phyloP scores from a whole-genome alignment of 1,140 invertebrate genomes.

The Eulimnadia texana region DNA sequence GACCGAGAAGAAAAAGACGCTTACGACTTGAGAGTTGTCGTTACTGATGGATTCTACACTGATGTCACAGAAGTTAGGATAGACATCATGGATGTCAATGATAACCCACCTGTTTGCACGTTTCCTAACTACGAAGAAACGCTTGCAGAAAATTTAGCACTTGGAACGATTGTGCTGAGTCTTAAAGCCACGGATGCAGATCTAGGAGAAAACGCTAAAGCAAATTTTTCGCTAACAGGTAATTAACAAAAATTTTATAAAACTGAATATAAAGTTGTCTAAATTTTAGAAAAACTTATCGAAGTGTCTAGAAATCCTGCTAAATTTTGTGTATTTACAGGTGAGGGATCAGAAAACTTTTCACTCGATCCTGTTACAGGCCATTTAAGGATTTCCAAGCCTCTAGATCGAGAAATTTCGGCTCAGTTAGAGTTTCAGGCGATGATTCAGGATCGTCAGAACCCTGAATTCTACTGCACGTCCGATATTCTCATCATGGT shows the following conservation, averaged over 20 bases:
- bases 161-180: slow-evolving; percentile 29
- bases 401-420: slow-evolving; percentile 60
- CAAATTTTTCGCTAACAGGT: slow-evolving; percentile 65
- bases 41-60: slow-evolving; percentile 71
- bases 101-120: slow-evolving; percentile 67
- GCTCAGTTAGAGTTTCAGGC: slow-evolving; percentile 51
- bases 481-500: slow-evolving; percentile 56
- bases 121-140: slow-evolving; percentile 46
- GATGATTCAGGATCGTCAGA: slow-evolving; percentile 67
- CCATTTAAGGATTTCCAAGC: slow-evolving; percentile 48
- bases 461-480: slow-evolving; percentile 59
- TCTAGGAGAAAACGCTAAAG: slow-evolving; percentile 51
- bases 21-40: slow-evolving; percentile 45
- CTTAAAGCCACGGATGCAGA: slow-evolving; percentile 32
- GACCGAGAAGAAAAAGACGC: slow-evolving; percentile 27
- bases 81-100: slow-evolving; percentile 71
- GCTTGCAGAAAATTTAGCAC: slow-evolving; percentile 30
- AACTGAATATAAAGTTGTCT: no score
- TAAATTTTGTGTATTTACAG: slow-evolving; percentile 25
- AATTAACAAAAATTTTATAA: slow-evolving; percentile 28
- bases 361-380: slow-evolving; percentile 54
- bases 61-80: slow-evolving; percentile 51
- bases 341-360: slow-evolving; percentile 63
- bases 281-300: no score
- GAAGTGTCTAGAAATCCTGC: neutral